Percentiles rank a stretch among this genome's conserved stretches.
Conservation (phyloP, 2,888 invertebrate species). For the Strigamia transsilvanica region DNA sequence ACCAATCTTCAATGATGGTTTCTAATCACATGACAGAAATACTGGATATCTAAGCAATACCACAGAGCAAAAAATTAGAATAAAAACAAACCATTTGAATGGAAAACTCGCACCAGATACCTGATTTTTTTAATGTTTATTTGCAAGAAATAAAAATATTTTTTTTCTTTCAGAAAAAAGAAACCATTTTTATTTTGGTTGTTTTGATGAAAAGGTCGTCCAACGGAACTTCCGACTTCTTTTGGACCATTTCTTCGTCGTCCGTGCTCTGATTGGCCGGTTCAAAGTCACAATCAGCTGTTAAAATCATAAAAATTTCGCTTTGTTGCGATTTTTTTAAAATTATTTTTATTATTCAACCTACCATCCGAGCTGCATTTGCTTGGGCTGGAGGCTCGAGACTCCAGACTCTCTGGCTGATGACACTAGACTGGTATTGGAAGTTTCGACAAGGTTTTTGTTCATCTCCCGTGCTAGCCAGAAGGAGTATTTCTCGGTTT, state of each 20-base stretch:
- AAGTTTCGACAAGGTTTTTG: conserved; percentile 65
- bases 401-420: conserved; percentile 54
- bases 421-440: conserved; percentile 55
- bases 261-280: conserved; percentile 76
- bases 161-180: too few relatives aligned
- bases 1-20: too few relatives aligned
- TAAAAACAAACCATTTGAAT: too few relatives aligned
- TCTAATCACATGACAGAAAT: too few relatives aligned
- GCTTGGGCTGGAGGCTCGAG: conserved; percentile 53
- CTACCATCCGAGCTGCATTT: conserved; percentile 66
- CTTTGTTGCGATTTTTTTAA: background rate
- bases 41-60: too few relatives aligned
- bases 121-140: too few relatives aligned
- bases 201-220: conserved; percentile 87
- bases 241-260: conserved; percentile 93
- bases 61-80: too few relatives aligned
- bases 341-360: conserved; percentile 55
- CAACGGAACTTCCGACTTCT: conserved; percentile 87
- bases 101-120: too few relatives aligned
- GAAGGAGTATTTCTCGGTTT: conserved; percentile 96
- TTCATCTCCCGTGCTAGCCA: conserved; percentile 87
- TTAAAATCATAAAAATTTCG: background rate
- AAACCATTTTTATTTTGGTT: too few relatives aligned
- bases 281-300: conserved; percentile 77
- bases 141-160: too few relatives aligned